Conservation (phyloP, 2,113 vertebrate species). For the Rostratula benghalensis region DNA sequence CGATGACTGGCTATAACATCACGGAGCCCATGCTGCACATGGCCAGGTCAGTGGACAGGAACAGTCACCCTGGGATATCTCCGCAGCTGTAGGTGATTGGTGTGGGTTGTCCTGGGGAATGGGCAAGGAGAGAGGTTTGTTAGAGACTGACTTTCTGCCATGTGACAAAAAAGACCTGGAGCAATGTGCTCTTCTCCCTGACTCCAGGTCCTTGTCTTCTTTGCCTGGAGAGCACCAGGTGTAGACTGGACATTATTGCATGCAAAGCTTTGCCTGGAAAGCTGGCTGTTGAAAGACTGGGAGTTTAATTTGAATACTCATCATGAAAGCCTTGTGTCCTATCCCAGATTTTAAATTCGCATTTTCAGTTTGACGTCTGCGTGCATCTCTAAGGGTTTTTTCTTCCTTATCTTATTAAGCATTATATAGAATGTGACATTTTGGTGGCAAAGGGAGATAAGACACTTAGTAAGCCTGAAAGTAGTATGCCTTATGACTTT, state of each 20-base stretch:
- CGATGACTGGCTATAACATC: slow-evolving; percentile 76
- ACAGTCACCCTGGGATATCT: neutral
- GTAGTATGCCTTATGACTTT: neutral
- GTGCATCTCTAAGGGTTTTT: neutral
- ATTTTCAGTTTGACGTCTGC: neutral
- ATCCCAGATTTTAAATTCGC: neutral
- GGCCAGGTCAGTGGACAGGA: slow-evolving; percentile 71
- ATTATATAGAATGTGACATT: neutral
- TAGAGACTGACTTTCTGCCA: neutral
- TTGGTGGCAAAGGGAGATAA: neutral
- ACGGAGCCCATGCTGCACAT: slow-evolving; percentile 79
- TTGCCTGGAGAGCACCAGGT: neutral
- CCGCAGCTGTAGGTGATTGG: neutral
- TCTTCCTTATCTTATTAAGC: neutral
- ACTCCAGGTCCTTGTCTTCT: neutral
- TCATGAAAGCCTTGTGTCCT: neutral
- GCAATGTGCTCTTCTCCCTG: neutral
- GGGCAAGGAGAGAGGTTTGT: neutral
- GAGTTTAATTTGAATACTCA: neutral
- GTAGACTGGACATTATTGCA: rapidly evolving
- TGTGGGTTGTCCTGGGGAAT: neutral
- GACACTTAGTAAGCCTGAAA: neutral
- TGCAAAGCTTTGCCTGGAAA: neutral
- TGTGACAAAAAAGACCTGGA: neutral
- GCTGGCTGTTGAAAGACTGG: neutral